Evolutionary conservation across 2,113 vertebrate genomes (phyloP).

Genomic region (Cyrtonyx montezumae): DNA sequence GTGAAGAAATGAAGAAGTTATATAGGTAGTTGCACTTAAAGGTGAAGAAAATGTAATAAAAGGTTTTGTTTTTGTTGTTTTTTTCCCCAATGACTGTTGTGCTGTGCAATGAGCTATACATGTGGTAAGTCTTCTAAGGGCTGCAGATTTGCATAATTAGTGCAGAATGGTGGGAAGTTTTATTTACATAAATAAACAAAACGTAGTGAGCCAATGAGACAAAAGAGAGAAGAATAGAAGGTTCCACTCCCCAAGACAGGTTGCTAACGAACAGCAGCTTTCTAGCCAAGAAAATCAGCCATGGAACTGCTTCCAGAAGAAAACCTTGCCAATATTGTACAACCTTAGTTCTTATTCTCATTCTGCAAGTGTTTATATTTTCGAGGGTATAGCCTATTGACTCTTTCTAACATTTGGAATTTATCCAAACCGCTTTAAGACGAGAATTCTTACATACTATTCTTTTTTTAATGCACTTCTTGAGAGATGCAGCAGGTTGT

Average conservation of each 20-base stretch:
- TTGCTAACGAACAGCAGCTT: background rate
- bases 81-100: background rate
- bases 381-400: background rate
- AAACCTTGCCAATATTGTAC: background rate
- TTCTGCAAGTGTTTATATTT: background rate
- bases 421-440: background rate
- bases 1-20: background rate
- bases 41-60: fast-evolving
- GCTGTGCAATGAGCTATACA: background rate
- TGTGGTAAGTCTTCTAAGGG: background rate
- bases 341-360: background rate
- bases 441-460: background rate
- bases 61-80: background rate
- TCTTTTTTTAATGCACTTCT: background rate
- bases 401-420: background rate
- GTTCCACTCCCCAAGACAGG: background rate
- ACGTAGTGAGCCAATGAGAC: background rate
- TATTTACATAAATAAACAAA: background rate
- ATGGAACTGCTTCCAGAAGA: background rate
- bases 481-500: background rate
- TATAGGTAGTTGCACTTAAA: background rate
- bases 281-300: background rate
- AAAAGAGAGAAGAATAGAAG: background rate
- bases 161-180: background rate
- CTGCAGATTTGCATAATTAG: background rate